phyloP scores from a whole-genome alignment of 2,113 vertebrate genomes.

The Fukomys damarensis region DNA sequence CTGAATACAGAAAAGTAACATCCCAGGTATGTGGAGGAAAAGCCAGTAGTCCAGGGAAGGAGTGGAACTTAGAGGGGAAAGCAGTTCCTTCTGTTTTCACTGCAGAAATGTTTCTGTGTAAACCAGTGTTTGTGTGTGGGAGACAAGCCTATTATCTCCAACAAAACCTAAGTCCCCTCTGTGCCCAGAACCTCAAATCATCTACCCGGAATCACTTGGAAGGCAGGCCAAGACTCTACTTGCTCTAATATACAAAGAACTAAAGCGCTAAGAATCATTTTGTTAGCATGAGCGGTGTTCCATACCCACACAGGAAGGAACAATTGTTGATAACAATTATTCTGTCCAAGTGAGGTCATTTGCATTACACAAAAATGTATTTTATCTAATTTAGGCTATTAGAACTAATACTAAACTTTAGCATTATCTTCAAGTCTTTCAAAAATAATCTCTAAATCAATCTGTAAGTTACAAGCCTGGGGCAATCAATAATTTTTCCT shows the following conservation, averaged over 20 bases:
- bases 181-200: conserved; percentile 5
- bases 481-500: not conserved
- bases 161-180: not conserved
- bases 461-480: not conserved
- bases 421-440: not conserved
- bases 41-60: not conserved
- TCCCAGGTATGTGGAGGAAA: not conserved
- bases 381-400: not conserved
- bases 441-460: conserved; percentile 42
- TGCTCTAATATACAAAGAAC: conserved; percentile 13
- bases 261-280: not conserved
- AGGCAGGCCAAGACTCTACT: not conserved
- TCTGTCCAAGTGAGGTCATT: not conserved
- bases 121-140: not conserved
- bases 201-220: not conserved
- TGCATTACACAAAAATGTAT: conserved; percentile 12
- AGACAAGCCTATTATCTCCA: not conserved
- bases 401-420: not conserved
- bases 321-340: not conserved
- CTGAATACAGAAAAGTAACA: conserved; percentile 25
- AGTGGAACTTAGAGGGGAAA: not conserved
- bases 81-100: not conserved
- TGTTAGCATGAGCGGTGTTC: not conserved
- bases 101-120: not conserved
- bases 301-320: not conserved